Base-by-base conservation (phyloP, 1,140 invertebrate species). In the Nixonia krombeini region DNA sequence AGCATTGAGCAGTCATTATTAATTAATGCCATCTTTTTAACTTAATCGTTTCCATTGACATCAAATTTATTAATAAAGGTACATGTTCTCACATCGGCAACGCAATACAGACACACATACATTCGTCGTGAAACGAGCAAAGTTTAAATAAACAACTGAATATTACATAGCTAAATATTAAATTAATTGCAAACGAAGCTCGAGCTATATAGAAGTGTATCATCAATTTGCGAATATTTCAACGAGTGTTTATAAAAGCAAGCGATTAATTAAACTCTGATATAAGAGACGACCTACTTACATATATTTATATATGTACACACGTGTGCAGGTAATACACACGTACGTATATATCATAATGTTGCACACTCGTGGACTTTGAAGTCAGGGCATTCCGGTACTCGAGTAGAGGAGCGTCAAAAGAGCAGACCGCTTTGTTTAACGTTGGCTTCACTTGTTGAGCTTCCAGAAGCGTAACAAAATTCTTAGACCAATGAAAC, bases 401-500 rank as follows among this genome's bases (percentile, higher is more conserved):
- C 62, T 69, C 51, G 38, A 67, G n/a, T 62, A 65, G 55, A 70
- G 52, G 55, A 65, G 66, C 65, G 50, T 75, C 66, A 72, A 72
- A 76, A 74, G 72, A 72, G 65, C 67, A 56, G 51, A 49, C 50
- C 53, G 49, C 72, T 76, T 72, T 69, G 64, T 75, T 51, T 61
- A 70, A 64, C 37, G 41, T 63, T 64, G 42, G 31, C 47, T 64
- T 51, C 73, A 78, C 76, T 78, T 78, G 76, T 78, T 78, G 76
- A 78, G 67, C 70, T 51, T 64, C 64, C 50, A 28, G 15, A 47
- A 51, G 25, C 41, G 33, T 63, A 63, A 63, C 57, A 66, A 55
- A n/a, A 68, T 57, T 57, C 50, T 26, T 25, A 21, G 31, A 15
- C 4, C 12, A 52, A 52, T 56, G 33, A 37, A 37, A 15, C 42